Conservation (phyloP, 2,113 vertebrate species). For the Passer montanus region DNA sequence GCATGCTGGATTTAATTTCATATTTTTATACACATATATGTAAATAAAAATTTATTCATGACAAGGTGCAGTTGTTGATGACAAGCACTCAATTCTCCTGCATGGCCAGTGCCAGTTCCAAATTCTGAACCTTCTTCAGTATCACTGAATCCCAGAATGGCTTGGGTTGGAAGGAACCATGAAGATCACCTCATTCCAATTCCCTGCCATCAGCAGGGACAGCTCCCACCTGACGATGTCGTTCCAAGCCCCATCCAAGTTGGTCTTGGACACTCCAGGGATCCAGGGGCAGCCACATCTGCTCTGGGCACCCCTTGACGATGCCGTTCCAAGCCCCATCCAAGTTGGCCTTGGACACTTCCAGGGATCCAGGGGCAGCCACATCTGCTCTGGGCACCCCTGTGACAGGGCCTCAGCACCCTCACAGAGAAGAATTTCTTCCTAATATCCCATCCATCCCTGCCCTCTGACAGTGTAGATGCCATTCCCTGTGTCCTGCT, state of each 20-base stretch:
- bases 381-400: background rate
- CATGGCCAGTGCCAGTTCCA: accelerated
- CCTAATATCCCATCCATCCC: background rate
- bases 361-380: background rate
- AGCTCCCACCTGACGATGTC: accelerated
- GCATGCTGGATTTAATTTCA: background rate
- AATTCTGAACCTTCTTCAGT: background rate
- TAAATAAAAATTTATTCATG: background rate
- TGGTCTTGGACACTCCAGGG: background rate
- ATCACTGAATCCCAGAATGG: background rate
- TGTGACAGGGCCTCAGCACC: background rate
- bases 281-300: background rate
- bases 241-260: background rate
- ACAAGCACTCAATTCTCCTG: background rate
- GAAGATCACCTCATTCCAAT: background rate
- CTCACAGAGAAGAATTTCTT: accelerated
- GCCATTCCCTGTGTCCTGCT: no score
- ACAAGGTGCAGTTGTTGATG: background rate
- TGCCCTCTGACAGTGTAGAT: background rate
- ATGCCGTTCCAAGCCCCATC: background rate
- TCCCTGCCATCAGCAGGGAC: background rate
- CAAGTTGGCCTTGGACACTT: background rate
- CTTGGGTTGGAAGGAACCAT: background rate
- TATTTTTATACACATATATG: accelerated
- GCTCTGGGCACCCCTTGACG: accelerated